Base-by-base conservation (phyloP, 2,113 vertebrate genomes). In the Synchiropus splendidus region DNA sequence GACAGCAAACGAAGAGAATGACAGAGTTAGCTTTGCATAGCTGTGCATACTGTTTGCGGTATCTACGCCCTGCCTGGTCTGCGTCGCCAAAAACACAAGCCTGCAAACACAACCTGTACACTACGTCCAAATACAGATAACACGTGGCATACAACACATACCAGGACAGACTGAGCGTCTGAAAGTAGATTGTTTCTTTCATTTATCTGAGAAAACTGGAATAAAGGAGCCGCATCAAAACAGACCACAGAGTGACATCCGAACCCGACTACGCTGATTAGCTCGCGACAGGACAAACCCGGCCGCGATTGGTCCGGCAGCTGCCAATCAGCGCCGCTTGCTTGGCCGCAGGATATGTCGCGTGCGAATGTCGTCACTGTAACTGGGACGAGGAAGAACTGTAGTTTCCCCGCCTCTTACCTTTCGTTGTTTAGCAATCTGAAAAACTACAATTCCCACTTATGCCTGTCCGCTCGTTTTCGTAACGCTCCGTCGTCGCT, bases 401-500 rank as follows among this genome's bases (percentile, higher is more conserved):
- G 78, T 81, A 78, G 76, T 80, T 64, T 63, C 61, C 62, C 3
- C 5, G 11, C 3, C 1, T 2, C 12, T 12, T 3, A 1, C 6
- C 12, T 2, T 12, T 6, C 2, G 2, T 6, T 8, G 0, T 9
- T 1, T 2, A 2, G 1, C 1, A 1, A 1, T 2, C 21, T 1
- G 6, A 12, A 18, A 60, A 61, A 82, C 73, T 8, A 1, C 77
- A 82, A 58, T 12, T 70, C 65, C 82, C 73, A 70, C 1, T 27
- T 2, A 11, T 12, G 17, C 18, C 2, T 2, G 1, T 0, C 41
- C 30, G 12, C 39, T 45, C 48, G n/a, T n/a, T 68, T 70, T 63
- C 64, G 71, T 42, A 73, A 67, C 54, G 48, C 49, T 18, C 40
- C 37, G n/a, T 27, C 12, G 10, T 15, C 16, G 30, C 54, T 17